Evolutionary conservation across 2,113 vertebrate genomes (phyloP), one percentile per base, ranked within the genome.

Genomic region (Saguinus midas): DNA sequence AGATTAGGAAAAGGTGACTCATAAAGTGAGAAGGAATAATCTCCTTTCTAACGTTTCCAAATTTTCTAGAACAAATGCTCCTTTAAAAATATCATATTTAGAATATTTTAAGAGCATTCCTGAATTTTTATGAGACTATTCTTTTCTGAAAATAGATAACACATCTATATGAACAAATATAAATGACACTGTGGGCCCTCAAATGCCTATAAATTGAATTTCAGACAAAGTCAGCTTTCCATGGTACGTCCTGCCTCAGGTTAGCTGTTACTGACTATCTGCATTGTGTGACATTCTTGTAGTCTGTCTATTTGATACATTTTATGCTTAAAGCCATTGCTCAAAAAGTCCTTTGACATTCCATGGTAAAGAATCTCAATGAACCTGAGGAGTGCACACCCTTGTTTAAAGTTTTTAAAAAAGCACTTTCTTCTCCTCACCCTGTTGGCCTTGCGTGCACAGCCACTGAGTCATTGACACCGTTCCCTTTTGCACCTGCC

Each of bases 401-500:
- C 75, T 83, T 27, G 35, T n/a, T 72, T 73, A 76, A 87, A 72
- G 52, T 6, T 40, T 45, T 57, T 81, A 20, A 2, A 0, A 57
- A 40, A 66, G 6, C 43, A 3, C 48, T 80, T 87, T 87, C 40
- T 70, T 75, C 32, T 70, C 45, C 2, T 5, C 0, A 2, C 48
- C 83, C 32, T 70, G 66, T 68, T 25, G 58, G 37, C 35, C 4
- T 23, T 18, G 3, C 13, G 8, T 2, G 2, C 4, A 16, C 0
- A 50, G 32, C 37, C 61, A 5, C 48, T 27, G 32, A 3, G 0
- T 6, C 0, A 4, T 1, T 29, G 2, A 75, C 23, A 3, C 6
- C 3, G 1, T 20, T 1, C 25, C 55, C 12, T 29, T 52, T 52
- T 8, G 1, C 14, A 0, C 32, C 20, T 2, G 16, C 16, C 11